These are phyloP conservation scores for Bothrops alternatus DNA, from an alignment of 2,797 vertebrate genomes.

Conservation along the genomic window DNA sequence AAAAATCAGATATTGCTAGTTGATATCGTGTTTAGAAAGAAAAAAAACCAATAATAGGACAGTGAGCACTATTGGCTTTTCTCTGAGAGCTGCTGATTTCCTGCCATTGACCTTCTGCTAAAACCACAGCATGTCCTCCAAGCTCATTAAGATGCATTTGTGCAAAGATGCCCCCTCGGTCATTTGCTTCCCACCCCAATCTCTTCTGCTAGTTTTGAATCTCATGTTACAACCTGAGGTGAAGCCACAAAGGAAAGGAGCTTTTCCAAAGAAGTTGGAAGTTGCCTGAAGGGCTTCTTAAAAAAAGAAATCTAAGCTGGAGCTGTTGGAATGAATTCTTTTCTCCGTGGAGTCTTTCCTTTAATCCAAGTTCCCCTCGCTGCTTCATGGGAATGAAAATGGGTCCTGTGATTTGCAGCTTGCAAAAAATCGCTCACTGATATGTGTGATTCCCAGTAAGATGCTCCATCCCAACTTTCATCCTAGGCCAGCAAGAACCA, in stretches of 20 bases:
- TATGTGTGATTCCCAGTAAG: conserved; percentile 15
- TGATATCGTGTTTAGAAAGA: conserved; percentile 17
- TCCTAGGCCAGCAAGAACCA: background rate
- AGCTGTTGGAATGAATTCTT: conserved; percentile 11
- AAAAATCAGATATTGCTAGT: conserved; percentile 28
- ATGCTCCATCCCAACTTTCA: background rate
- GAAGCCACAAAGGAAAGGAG: conserved; percentile 1
- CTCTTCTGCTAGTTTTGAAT: conserved; percentile 30
- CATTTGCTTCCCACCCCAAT: conserved; percentile 16
- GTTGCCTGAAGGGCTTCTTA: conserved; percentile 34
- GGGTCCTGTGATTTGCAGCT: conserved; percentile 26
- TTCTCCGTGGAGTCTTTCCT: conserved; percentile 28
- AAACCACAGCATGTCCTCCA: conserved; percentile 51
- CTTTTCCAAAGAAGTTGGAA: conserved; percentile 25
- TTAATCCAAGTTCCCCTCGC: conserved; percentile 20
- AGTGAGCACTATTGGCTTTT: conserved; percentile 25
- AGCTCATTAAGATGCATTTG: conserved; percentile 47
- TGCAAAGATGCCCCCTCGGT: background rate
- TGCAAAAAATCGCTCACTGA: conserved; percentile 38
- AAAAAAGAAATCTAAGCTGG: conserved; percentile 25
- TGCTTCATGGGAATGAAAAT: conserved; percentile 20
- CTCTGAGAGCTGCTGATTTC: conserved; percentile 60
- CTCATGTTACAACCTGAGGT: conserved; percentile 28
- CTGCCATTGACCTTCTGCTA: conserved; percentile 36
- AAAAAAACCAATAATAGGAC: conserved; percentile 35